Evolutionary conservation across 2,797 vertebrate genomes (phyloP), one percentile per base, ranked within the genome.

Genomic region (Molothrus aeneus): DNA sequence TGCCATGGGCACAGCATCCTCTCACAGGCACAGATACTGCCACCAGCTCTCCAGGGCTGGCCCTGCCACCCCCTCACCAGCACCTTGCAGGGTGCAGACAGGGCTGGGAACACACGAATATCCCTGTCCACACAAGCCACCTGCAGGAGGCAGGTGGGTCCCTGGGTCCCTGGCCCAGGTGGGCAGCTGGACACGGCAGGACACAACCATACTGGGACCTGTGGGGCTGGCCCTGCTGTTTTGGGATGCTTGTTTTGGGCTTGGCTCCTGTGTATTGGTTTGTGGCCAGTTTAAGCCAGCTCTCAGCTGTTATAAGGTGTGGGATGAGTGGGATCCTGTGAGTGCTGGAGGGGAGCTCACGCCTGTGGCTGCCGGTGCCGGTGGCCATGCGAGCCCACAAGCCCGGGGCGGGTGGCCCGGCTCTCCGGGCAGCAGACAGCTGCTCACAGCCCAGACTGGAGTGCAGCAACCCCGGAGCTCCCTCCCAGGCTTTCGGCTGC

Each of bases 191-290:
- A 74, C 8, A 4, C 34, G 47, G 73, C n/a, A 72, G 42, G 43
- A 75, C 36, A n/a, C 10, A 12, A 24, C 42, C n/a, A 9, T 0
- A 6, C 24, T 17, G 26, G 36, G 59, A 57, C 45, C 50, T 3
- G 5, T 10, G 7, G 34, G 59, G 36, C 40, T 73, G 73, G 48
- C 40, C 78, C 61, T 10, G 4, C 17, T 94, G 72, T 79, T 97
- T 93, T 94, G 85, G 85, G 87, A 11, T 75, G 2, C 1, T 45
- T 97, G 92, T 96, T 96, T 96, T 90, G 94, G 93, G 89, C 66
- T 96, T 25, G 9, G 83, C 74, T 83, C 53, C 26, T 3, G 2
- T 64, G 89, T 56, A 24, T 40, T 50, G 51, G 75, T 90, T 74
- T 92, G 70, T 54, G 50, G 61, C 86, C 75, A 86, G 95, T 91